These are phyloP conservation scores for Drosophila pectinifera DNA, from an alignment of 1,140 invertebrate species.

Conservation along the genomic window DNA sequence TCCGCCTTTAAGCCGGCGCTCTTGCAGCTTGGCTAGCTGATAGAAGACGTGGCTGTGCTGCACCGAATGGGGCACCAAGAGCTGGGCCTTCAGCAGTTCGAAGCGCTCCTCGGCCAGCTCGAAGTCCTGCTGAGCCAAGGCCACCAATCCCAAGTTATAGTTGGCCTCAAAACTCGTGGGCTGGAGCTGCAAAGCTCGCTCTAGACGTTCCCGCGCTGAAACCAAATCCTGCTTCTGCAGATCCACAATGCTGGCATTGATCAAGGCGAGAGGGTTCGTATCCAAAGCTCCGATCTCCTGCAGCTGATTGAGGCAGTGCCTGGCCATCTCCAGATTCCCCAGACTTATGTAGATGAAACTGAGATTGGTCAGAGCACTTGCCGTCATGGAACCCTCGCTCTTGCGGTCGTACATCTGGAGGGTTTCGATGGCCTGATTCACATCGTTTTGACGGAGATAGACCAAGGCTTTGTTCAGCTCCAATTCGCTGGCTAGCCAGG, in stretches of 20 bases:
- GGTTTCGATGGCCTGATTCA: constrained; percentile 93
- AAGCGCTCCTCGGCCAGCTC: constrained; percentile 88
- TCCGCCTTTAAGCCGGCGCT: constrained; percentile 86
- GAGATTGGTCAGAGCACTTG: constrained; percentile 95
- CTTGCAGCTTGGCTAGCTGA: constrained; percentile 93
- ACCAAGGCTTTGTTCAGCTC: constrained; percentile 98
- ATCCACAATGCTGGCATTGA: constrained; percentile 95
- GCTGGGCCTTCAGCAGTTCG: constrained; percentile 88
- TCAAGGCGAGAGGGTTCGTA: constrained; percentile 93
- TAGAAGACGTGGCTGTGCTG: constrained; percentile 93
- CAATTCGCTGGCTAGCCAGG: constrained; percentile 93
- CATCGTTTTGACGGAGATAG: constrained; percentile 93
- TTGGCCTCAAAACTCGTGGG: constrained; percentile 94
- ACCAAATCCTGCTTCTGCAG: constrained; percentile 90
- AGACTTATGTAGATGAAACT: constrained; percentile 95
- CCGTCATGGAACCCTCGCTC: constrained; percentile 93
- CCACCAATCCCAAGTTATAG: constrained; percentile 94
- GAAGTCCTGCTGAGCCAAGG: constrained; percentile 90
- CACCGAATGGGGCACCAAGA: constrained; percentile 80
- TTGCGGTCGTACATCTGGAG: constrained; percentile 96
- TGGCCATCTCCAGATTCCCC: constrained; percentile 93
- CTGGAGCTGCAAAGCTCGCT: constrained; percentile 92
- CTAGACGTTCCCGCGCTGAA: constrained; percentile 91
- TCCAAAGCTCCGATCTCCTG: constrained; percentile 89
- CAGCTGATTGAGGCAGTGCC: constrained; percentile 92